Evolutionary conservation across 2,888 invertebrate species (phyloP).

Genomic region (Scaptomyza parva): DNA sequence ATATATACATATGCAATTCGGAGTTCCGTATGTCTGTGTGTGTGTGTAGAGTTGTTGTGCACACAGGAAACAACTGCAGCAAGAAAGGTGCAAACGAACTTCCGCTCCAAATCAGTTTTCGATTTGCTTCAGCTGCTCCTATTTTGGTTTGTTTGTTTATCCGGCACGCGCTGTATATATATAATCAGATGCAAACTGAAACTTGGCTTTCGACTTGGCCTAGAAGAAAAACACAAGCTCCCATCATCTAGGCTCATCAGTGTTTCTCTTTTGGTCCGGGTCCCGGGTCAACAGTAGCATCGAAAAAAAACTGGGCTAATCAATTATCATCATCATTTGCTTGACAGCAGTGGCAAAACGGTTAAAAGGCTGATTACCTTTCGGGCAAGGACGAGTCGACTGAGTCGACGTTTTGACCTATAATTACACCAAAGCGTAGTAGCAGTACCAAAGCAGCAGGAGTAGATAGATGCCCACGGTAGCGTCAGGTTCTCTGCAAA

Average conservation of each 20-base stretch:
- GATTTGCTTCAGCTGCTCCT: slow-evolving; percentile 63
- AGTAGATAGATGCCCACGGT: background rate
- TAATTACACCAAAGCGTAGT: slow-evolving; percentile 46
- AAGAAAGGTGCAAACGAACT: slow-evolving; percentile 83
- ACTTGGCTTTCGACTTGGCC: slow-evolving; percentile 19
- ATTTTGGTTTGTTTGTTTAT: slow-evolving; percentile 1
- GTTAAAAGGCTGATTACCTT: slow-evolving; percentile 74
- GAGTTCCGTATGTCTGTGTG: too few relatives aligned
- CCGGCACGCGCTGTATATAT: slow-evolving; percentile 64
- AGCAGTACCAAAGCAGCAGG: slow-evolving; percentile 14
- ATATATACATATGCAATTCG: slow-evolving; percentile 12
- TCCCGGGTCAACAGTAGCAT: background rate
- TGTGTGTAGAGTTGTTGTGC: slow-evolving; percentile 36
- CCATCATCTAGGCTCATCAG: slow-evolving; percentile 11
- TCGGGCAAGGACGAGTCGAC: slow-evolving; percentile 27
- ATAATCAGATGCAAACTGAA: slow-evolving; percentile 34
- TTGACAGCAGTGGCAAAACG: slow-evolving; percentile 57
- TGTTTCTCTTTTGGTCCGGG: slow-evolving; percentile 4
- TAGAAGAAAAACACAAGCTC: background rate
- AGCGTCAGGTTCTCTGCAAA: slow-evolving; percentile 35
- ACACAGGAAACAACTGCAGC: slow-evolving; percentile 74
- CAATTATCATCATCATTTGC: slow-evolving; percentile 68
- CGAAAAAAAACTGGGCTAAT: slow-evolving; percentile 37
- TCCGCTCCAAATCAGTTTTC: slow-evolving; percentile 82
- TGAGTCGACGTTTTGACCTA: slow-evolving; percentile 40